phyloP scores from a whole-genome alignment of 2,797 vertebrate genomes.

The Sylvilagus floridanus region DNA sequence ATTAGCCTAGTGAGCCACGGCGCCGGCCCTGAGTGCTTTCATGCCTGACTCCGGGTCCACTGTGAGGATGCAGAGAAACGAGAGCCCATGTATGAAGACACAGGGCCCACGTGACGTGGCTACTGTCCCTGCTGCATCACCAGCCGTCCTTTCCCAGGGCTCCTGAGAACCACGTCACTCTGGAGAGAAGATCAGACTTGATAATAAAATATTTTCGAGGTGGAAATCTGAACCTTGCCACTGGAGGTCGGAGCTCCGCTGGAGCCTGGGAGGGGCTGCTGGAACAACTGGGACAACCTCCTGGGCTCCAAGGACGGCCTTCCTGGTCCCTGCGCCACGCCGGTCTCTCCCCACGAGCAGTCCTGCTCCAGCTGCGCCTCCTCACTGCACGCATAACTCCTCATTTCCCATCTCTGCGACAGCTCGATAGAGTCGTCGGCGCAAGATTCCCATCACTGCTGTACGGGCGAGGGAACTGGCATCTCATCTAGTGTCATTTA shows the following conservation, averaged over 20 bases:
- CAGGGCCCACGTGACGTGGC: not conserved
- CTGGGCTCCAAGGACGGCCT: not conserved
- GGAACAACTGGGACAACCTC: not conserved
- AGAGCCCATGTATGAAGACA: too few relatives aligned
- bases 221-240: not conserved
- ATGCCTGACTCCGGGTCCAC: too few relatives aligned
- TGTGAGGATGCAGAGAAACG: too few relatives aligned
- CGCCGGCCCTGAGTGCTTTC: too few relatives aligned
- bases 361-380: too few relatives aligned
- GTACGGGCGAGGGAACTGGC: not conserved
- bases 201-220: not conserved
- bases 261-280: not conserved
- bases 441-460: not conserved
- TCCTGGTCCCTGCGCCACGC: not conserved
- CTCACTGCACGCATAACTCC: too few relatives aligned
- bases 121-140: not conserved
- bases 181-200: conserved; percentile 1
- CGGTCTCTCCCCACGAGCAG: too few relatives aligned
- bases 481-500: not conserved
- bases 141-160: not conserved
- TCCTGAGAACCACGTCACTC: conserved; percentile 1
- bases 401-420: too few relatives aligned
- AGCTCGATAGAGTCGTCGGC: too few relatives aligned
- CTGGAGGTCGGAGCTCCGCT: not conserved
- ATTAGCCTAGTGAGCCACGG: too few relatives aligned